Base-by-base conservation (phyloP, 2,888 invertebrate species). In the Galerucella calmariensis region DNA sequence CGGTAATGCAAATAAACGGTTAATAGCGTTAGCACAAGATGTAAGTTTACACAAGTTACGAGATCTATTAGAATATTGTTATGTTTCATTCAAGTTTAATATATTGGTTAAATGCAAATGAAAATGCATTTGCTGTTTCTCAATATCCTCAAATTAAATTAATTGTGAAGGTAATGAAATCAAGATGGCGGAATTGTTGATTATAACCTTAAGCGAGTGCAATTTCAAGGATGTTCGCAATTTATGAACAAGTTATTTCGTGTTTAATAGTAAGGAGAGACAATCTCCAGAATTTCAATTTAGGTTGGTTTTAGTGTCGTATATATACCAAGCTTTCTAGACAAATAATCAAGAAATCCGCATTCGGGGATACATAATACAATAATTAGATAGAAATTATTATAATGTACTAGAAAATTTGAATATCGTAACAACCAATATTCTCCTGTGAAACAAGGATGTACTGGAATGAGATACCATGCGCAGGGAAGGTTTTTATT, bases 41-140 rank as follows among this genome's bases (percentile, higher is more conserved):
- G 41, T 35, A 48, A 61, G 58, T 68, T 72, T 61, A 16, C 59
- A 69, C 20, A 59, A 63, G 61, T 24, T 68, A 67, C 63, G 16
- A 61, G 58, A 70, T 75, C 74, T 41, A 58, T 66, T 48, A 27
- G 67, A 69, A 72, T 75, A 69, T 72, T 75, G 68, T 72, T 75
- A 75, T 69, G 72, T 68, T 68, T 24, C 58, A 67, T 24, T 70
- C 41, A 51, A 63, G 68, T 68, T 75, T 67, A 71, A 71, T 75
- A 71, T 75, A 75, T 71, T 48, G 67, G 44, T 44, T 35, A 35
- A 71, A 71, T 10, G 27, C 72, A 59, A 77, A 73, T 73, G 75
- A 67, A 74, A 75, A 71, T 67, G 62, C 61, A 67, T 73, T 41
- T 14, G 58, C 69, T 27, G 63, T 59, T 61, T 68, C 68, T 24